Evolutionary conservation across 2,113 vertebrate species (phyloP).

Genomic region (Odobenus rosmarus): DNA sequence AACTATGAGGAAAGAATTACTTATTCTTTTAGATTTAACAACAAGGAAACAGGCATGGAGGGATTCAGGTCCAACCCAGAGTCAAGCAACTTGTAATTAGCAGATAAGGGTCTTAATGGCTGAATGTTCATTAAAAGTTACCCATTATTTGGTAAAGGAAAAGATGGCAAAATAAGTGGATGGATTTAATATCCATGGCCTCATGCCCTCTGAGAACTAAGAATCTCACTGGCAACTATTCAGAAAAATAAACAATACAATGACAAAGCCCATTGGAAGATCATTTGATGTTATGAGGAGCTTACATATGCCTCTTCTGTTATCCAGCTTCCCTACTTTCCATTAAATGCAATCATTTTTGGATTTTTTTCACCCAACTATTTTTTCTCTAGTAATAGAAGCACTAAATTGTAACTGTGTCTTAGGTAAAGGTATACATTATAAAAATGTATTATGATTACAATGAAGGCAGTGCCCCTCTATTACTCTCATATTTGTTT

Average conservation of each 20-base stretch:
- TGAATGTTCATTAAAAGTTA: not conserved
- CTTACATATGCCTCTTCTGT: not conserved
- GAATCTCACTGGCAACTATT: not conserved
- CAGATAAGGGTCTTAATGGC: not conserved
- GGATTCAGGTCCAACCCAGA: not conserved
- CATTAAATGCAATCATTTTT: not conserved
- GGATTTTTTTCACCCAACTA: not conserved
- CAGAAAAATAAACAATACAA: not conserved
- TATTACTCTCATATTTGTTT: not conserved
- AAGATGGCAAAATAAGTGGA: not conserved
- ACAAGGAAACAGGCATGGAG: not conserved
- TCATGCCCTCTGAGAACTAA: not conserved
- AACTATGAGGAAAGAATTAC: not conserved
- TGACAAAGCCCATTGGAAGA: not conserved
- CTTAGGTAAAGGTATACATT: not conserved
- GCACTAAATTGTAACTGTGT: not conserved
- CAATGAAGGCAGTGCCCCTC: not conserved
- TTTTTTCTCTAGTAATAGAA: not conserved
- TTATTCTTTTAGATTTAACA: not conserved
- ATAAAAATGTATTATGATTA: not conserved
- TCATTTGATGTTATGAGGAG: not conserved
- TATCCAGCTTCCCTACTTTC: not conserved
- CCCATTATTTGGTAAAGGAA: not conserved
- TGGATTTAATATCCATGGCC: not conserved
- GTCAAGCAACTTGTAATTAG: not conserved